A percentile compares a stretch with the other conserved stretches of the same genome.
These are phyloP conservation scores for Eonycteris spelaea DNA, from an alignment of 2,113 vertebrate species.

Conservation along the genomic window DNA sequence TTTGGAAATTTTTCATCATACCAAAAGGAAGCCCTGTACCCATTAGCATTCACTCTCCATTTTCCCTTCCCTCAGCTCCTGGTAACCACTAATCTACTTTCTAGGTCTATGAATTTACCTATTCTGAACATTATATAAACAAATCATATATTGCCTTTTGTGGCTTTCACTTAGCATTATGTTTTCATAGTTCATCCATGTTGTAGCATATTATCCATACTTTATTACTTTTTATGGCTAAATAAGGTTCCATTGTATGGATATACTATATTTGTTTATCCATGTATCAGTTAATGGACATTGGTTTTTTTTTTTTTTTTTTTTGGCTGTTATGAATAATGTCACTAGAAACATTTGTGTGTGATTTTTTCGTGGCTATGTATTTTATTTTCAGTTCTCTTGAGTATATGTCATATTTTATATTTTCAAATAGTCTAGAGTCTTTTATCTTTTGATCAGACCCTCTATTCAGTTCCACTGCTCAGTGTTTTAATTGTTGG, in stretches of 20 bases:
- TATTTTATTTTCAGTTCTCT: constrained; percentile 38
- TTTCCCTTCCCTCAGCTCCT: not conserved
- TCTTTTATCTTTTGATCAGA: not conserved
- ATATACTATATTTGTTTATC: not conserved
- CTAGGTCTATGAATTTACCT: not conserved
- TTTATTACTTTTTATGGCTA: not conserved
- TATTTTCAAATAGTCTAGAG: not conserved
- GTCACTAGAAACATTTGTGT: not conserved
- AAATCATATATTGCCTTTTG: not conserved
- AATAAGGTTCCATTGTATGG: not conserved
- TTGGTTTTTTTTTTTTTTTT: not conserved
- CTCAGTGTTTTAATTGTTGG: not conserved
- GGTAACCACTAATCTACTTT: not conserved
- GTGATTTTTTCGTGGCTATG: not conserved
- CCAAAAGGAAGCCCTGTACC: not conserved
- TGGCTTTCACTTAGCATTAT: not conserved
- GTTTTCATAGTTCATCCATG: constrained; percentile 1
- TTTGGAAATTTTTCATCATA: constrained; percentile 20
- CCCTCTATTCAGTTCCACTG: not conserved
- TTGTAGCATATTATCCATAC: not conserved
- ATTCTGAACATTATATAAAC: not conserved
- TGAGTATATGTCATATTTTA: not conserved
- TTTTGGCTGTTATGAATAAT: not conserved
- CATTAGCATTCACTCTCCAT: not conserved
- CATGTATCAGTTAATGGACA: not conserved